These are phyloP conservation scores for Speoplatyrhinus poulsoni DNA, from an alignment of 2,113 vertebrate species.

Conservation along the genomic window DNA sequence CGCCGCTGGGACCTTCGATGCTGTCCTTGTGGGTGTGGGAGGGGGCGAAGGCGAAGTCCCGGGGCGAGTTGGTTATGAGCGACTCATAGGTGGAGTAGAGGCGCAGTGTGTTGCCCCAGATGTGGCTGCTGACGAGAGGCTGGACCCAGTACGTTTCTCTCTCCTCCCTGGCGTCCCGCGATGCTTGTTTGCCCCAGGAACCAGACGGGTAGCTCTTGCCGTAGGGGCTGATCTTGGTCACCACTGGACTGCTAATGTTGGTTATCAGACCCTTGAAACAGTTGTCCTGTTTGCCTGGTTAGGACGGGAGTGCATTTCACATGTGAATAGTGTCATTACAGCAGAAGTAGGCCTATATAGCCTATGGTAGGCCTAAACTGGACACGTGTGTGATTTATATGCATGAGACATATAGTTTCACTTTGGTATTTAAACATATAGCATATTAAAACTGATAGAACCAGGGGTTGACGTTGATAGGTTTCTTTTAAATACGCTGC, in stretches of 20 bases:
- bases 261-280: slow-evolving; percentile 64
- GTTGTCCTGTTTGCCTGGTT: slow-evolving; percentile 20
- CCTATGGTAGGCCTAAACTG: too few species aligned
- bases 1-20: slow-evolving; percentile 79
- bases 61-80: slow-evolving; percentile 67
- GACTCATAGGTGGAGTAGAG: slow-evolving; percentile 76
- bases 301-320: not conserved
- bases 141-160: slow-evolving; percentile 82
- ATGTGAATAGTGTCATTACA: too few species aligned
- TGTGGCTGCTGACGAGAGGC: slow-evolving; percentile 67
- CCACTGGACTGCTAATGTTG: slow-evolving; percentile 80
- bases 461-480: too few species aligned
- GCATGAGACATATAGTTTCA: too few species aligned
- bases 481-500: too few species aligned
- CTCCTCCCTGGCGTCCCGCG: slow-evolving; percentile 7
- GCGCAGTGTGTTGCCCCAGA: slow-evolving; percentile 68
- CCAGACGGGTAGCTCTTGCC: slow-evolving; percentile 80
- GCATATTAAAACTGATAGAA: too few species aligned
- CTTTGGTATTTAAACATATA: too few species aligned
- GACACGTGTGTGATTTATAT: too few species aligned
- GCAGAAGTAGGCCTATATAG: too few species aligned
- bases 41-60: slow-evolving; percentile 18
- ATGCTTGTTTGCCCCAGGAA: slow-evolving; percentile 84
- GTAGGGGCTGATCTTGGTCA: slow-evolving; percentile 81
- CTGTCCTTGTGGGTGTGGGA: slow-evolving; percentile 41